Conservation (phyloP, 2,113 vertebrate genomes). For the Tachysurus fulvidraco region DNA sequence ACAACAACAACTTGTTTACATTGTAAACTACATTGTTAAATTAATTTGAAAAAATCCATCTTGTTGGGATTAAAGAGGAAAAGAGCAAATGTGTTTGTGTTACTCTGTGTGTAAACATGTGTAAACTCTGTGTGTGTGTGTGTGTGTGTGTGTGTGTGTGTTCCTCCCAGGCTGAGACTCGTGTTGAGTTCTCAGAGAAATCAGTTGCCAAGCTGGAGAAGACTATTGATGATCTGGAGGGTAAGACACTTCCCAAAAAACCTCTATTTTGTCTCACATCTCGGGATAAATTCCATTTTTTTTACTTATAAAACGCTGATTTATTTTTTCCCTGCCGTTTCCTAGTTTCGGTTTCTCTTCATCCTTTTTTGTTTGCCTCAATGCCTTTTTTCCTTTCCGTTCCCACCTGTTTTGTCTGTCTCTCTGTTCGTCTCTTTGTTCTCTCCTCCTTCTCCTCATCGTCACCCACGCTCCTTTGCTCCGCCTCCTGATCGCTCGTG, state of each 20-base stretch:
- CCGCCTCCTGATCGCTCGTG: slow-evolving; percentile 32
- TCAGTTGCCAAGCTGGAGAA: slow-evolving; percentile 99
- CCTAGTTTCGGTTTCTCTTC: slow-evolving; percentile 56
- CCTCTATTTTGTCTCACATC: slow-evolving; percentile 24
- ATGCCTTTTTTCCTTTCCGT: slow-evolving; percentile 40
- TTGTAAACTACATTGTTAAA: neutral
- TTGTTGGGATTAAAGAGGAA: too few relatives aligned
- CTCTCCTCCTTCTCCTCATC: neutral
- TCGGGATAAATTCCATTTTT: neutral
- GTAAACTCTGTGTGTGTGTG: neutral
- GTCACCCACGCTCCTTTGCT: neutral
- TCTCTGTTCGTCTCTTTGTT: slow-evolving; percentile 59
- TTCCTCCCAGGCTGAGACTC: slow-evolving; percentile 90
- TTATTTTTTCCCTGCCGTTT: neutral
- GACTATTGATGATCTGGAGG: slow-evolving; percentile 98
- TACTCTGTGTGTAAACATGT: too few relatives aligned
- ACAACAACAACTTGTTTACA: neutral
- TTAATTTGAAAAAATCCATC: too few relatives aligned
- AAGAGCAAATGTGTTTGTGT: neutral
- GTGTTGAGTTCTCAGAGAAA: slow-evolving; percentile 97
- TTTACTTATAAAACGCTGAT: neutral
- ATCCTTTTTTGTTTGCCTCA: slow-evolving; percentile 37
- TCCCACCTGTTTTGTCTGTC: neutral
- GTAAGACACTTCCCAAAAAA: slow-evolving; percentile 73
- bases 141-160: slow-evolving; percentile 23